phyloP scores from a whole-genome alignment of 2,113 vertebrate species.

The Cyanoderma ruficeps region DNA sequence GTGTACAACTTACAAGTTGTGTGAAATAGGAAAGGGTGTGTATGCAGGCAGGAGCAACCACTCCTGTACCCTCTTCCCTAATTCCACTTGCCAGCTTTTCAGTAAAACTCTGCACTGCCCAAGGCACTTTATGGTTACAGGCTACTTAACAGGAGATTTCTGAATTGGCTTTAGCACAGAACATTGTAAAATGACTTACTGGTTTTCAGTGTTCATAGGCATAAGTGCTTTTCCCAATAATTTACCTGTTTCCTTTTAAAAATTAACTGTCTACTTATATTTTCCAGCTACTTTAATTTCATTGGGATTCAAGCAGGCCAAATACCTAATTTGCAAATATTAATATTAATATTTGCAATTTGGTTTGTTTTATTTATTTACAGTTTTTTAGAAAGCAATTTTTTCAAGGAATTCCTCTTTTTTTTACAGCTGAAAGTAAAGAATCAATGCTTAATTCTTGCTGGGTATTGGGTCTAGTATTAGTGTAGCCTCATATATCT shows the following conservation, averaged over 20 bases:
- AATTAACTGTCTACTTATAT: neutral
- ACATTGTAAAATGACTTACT: neutral
- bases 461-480: neutral
- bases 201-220: neutral
- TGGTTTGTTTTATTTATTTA: neutral
- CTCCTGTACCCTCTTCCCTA: neutral
- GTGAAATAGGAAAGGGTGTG: neutral
- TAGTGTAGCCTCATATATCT: neutral
- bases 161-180: neutral
- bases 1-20: neutral
- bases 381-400: neutral
- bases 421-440: neutral
- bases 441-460: neutral
- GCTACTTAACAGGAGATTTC: neutral
- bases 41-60: neutral
- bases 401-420: neutral
- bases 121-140: neutral
- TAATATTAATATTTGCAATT: neutral
- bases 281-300: neutral
- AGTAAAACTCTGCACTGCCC: neutral
- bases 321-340: neutral
- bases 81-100: neutral
- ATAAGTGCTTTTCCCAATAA: neutral
- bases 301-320: neutral
- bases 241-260: conserved; percentile 3